Percentiles rank a stretch among this genome's conserved stretches.
phyloP scores from a whole-genome alignment of 2,113 vertebrate genomes.

The Plestiodon gilberti region DNA sequence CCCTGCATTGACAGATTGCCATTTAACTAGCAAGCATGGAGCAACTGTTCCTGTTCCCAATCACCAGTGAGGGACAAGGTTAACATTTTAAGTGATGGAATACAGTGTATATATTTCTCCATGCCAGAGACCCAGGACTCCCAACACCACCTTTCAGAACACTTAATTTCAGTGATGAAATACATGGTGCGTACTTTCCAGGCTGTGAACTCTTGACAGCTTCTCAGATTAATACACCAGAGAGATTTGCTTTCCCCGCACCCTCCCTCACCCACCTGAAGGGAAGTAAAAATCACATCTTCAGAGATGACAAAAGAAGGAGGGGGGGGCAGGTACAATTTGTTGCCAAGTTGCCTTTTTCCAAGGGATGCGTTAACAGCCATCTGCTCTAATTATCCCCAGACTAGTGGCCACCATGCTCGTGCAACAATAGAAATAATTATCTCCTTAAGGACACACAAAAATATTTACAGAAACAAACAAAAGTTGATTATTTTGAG shows the following conservation, averaged over 20 bases:
- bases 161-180: constrained; percentile 83
- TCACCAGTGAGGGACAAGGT: constrained; percentile 80
- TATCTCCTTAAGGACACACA: constrained; percentile 76
- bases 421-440: constrained; percentile 79
- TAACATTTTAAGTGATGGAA: constrained; percentile 83
- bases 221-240: constrained; percentile 70
- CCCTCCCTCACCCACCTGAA: constrained; percentile 69
- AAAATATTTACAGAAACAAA: constrained; percentile 77
- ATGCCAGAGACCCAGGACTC: constrained; percentile 65
- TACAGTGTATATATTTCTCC: constrained; percentile 69
- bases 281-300: constrained; percentile 65
- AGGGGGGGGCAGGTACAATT: constrained; percentile 39
- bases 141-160: constrained; percentile 65
- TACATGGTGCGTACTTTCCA: constrained; percentile 67
- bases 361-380: constrained; percentile 69
- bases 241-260: constrained; percentile 64
- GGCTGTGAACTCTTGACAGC: constrained; percentile 77
- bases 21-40: constrained; percentile 74
- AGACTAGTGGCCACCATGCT: constrained; percentile 78
- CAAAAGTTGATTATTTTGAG: constrained; percentile 80
- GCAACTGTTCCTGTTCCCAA: constrained; percentile 71
- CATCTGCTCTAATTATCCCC: constrained; percentile 81
- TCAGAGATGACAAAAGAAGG: constrained; percentile 60
- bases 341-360: constrained; percentile 65
- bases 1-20: constrained; percentile 74